These are phyloP conservation scores for Onychostoma macrolepis DNA, from an alignment of 2,113 vertebrate genomes.

Conservation along the genomic window DNA sequence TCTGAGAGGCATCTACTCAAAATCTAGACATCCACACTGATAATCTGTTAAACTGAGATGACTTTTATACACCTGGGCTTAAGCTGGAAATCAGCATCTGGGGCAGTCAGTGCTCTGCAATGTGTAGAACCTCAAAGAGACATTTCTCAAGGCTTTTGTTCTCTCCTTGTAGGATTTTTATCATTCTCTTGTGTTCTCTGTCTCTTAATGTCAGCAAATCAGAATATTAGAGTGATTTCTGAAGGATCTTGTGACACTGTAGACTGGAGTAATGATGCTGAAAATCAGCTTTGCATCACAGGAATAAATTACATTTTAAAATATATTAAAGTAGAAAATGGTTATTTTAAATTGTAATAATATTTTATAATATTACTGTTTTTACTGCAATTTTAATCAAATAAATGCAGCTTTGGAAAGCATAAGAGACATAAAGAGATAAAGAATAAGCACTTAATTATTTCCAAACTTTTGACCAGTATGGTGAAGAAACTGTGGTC, in stretches of 20 bases:
- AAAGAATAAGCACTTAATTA: no score
- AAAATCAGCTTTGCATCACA: no score
- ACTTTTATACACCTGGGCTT: not conserved
- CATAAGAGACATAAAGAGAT: no score
- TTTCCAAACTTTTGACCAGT: no score
- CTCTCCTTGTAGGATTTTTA: not conserved
- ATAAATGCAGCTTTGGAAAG: no score
- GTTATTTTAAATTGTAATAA: no score
- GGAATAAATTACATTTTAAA: not conserved
- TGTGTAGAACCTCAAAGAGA: not conserved
- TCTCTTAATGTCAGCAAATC: not conserved
- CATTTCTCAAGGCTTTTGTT: not conserved
- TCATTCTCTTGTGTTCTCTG: not conserved
- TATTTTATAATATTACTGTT: no score
- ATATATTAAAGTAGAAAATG: not conserved
- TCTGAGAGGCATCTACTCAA: conserved; percentile 42
- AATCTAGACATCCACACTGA: conserved; percentile 31
- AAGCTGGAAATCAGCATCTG: not conserved
- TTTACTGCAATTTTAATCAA: no score
- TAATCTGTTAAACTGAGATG: conserved; percentile 8
- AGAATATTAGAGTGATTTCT: not conserved
- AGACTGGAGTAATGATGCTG: not conserved
- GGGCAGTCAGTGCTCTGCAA: not conserved
- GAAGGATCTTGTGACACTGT: not conserved
- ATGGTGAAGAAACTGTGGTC: no score